Base-by-base conservation (phyloP, 2,113 vertebrate species). In the Lophius piscatorius region DNA sequence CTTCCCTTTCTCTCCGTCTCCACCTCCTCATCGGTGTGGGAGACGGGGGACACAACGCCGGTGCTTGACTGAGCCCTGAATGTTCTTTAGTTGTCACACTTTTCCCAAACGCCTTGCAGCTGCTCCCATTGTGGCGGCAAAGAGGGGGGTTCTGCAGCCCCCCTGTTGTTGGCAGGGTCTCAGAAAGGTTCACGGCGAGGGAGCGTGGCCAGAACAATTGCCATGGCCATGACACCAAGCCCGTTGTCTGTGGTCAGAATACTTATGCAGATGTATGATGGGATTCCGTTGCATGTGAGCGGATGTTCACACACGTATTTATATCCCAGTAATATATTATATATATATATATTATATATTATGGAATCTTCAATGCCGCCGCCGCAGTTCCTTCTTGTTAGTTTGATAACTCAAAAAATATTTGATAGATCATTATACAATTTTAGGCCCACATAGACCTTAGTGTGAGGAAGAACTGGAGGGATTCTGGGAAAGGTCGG, bases 31-130 rank as follows among this genome's bases (percentile, higher is more conserved):
- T 69, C 76, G 51, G 63, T 34, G 58, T 62, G 50, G 63, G 76
- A 56, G 67, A 49, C 52, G 49, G 63, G 38, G 66, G 68, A 76
- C 76, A 84, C 82, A 78, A 77, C 76, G 73, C 78, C 24, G 9
- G 49, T 51, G 63, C 84, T 81, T 85, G 78, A 78, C 78, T 71
- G 42, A 76, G 70, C 65, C 59, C 52, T 81, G 78, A 91, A 87
- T 74, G 81, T 76, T 58, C 87, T 88, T 88, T 87, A 83, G 82
- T 83, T 69, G 83, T 91, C 86, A 73, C 88, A 87, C 88, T 90
- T 92, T 92, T 91, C 91, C 88, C 91, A 91, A 91, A 90, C 90
- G 90, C 89, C 86, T 91, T 82, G 90, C 92, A 93, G 90, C 91
- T 93, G 92, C 88, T 82, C 73, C 88, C 82, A 89, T 92, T 93